Percentiles rank a stretch among this genome's conserved stretches.
These are phyloP conservation scores for Drosophila sucinea DNA, from an alignment of 1,140 invertebrate genomes.

Conservation along the genomic window DNA sequence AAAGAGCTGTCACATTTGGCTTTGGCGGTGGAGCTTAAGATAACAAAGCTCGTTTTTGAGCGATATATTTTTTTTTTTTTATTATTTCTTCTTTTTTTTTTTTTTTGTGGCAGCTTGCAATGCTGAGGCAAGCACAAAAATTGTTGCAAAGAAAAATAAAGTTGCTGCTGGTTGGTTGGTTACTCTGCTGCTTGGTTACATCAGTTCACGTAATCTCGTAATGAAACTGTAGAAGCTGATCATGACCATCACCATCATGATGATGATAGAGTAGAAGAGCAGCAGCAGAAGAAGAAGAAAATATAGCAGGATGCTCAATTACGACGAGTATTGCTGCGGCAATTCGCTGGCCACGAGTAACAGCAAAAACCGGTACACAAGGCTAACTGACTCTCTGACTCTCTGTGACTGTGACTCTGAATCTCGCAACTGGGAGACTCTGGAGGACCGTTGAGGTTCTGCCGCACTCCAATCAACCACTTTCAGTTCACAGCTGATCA, in stretches of 20 bases:
- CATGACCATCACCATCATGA: slow-evolving; percentile 10
- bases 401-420: not conserved
- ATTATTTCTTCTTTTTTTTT: no score
- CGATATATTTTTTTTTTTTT: slow-evolving; percentile 23
- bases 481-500: slow-evolving; percentile 78
- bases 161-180: slow-evolving; percentile 38
- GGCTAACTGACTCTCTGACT: not conserved
- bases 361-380: slow-evolving; percentile 72
- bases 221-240: slow-evolving; percentile 30
- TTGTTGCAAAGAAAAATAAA: slow-evolving; percentile 15
- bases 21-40: slow-evolving; percentile 45
- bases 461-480: slow-evolving; percentile 64
- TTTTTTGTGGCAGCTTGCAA: slow-evolving; percentile 50
- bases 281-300: slow-evolving; percentile 31
- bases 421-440: no score
- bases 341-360: slow-evolving; percentile 70
- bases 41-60: slow-evolving; percentile 51
- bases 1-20: slow-evolving; percentile 42
- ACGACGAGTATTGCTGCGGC: slow-evolving; percentile 41
- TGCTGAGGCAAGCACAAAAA: slow-evolving; percentile 34
- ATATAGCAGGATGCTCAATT: slow-evolving; percentile 68
- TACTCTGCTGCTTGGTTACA: slow-evolving; percentile 63
- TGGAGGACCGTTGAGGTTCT: slow-evolving; percentile 48
- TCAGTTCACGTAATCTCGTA: slow-evolving; percentile 53
- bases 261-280: not conserved